A percentile compares a stretch with the other conserved stretches of the same genome.
phyloP scores from a whole-genome alignment of 2,888 invertebrate species.

The Operophtera brumata region DNA sequence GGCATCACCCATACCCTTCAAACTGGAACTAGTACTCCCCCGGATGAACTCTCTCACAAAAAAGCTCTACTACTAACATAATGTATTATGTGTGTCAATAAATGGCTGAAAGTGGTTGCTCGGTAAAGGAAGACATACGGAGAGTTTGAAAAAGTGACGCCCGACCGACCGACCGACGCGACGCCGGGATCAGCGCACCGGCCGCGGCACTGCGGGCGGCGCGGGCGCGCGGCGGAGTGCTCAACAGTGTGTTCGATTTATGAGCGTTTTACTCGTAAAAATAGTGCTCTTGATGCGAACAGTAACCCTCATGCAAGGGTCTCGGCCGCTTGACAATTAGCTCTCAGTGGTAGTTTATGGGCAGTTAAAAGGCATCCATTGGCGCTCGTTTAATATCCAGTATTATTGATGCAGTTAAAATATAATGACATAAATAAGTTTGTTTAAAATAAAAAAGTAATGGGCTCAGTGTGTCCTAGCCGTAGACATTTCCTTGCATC shows the following conservation, averaged over 20 bases:
- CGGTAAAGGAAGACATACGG: too few relatives aligned
- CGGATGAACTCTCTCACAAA: too few relatives aligned
- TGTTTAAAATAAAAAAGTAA: slow-evolving; percentile 20
- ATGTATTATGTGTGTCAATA: too few relatives aligned
- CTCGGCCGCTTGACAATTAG: slow-evolving; percentile 59
- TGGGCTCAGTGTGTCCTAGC: too few relatives aligned
- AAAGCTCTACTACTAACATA: too few relatives aligned
- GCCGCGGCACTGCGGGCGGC: slow-evolving; percentile 10
- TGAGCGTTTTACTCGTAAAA: slow-evolving; percentile 59
- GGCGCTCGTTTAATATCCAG: slow-evolving; percentile 60
- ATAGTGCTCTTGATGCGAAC: slow-evolving; percentile 46
- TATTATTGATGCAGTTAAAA: slow-evolving; percentile 50
- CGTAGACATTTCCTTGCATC: too few relatives aligned
- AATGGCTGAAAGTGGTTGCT: too few relatives aligned
- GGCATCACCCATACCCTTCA: too few relatives aligned
- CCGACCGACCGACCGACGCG: too few relatives aligned
- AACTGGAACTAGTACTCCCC: too few relatives aligned
- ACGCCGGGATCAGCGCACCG: slow-evolving; percentile 1
- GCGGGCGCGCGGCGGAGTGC: slow-evolving; percentile 29
- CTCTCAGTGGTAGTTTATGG: slow-evolving; percentile 65
- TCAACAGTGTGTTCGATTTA: slow-evolving; percentile 49
- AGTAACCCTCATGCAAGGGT: slow-evolving; percentile 45
- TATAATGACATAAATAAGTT: slow-evolving; percentile 38
- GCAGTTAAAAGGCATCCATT: slow-evolving; percentile 62
- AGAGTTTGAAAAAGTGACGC: too few relatives aligned